These are phyloP conservation scores for Paracentrotus lividus DNA, from an alignment of 53 echinoderm and acorn worm species.

Conservation along the genomic window DNA sequence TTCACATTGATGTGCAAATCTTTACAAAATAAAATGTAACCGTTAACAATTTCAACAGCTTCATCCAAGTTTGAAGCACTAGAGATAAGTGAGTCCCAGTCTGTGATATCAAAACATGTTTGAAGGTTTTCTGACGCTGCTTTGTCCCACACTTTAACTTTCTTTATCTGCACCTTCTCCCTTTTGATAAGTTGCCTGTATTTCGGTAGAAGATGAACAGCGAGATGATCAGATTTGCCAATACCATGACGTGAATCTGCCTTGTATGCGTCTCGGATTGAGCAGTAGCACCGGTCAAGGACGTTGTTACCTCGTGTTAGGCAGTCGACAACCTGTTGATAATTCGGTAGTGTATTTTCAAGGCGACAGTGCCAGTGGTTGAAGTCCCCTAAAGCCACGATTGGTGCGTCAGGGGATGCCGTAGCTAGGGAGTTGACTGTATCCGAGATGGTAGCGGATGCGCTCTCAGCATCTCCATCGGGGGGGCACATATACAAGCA, in stretches of 20 bases:
- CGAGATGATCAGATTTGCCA: slow-evolving; percentile 58
- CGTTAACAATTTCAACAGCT: slow-evolving; percentile 23
- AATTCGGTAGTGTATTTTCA: slow-evolving; percentile 46
- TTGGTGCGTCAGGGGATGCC: slow-evolving; percentile 53
- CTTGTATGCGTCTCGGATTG: slow-evolving; percentile 52
- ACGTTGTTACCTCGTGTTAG: slow-evolving; percentile 59
- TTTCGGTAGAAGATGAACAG: slow-evolving; percentile 59
- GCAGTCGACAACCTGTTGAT: slow-evolving; percentile 53
- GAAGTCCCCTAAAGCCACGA: slow-evolving; percentile 70
- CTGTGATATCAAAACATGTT: slow-evolving; percentile 13
- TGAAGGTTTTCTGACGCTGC: neutral
- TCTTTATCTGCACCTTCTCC: slow-evolving; percentile 50
- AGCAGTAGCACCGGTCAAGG: slow-evolving; percentile 61
- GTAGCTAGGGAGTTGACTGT: slow-evolving; percentile 45
- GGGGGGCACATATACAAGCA: slow-evolving; percentile 71
- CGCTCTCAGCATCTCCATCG: slow-evolving; percentile 55
- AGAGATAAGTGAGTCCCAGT: slow-evolving; percentile 15
- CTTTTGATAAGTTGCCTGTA: slow-evolving; percentile 62
- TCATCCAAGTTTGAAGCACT: slow-evolving; percentile 44
- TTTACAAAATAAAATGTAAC: slow-evolving; percentile 16
- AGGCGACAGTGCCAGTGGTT: slow-evolving; percentile 61
- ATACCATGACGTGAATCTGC: slow-evolving; percentile 52
- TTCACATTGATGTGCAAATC: slow-evolving; percentile 33
- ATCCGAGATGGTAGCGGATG: slow-evolving; percentile 46
- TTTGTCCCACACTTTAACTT: slow-evolving; percentile 15